A percentile compares a stretch with the other conserved stretches of the same genome.
These are phyloP conservation scores for Heliconius charithonia DNA, from an alignment of 2,888 invertebrate species.

Conservation along the genomic window DNA sequence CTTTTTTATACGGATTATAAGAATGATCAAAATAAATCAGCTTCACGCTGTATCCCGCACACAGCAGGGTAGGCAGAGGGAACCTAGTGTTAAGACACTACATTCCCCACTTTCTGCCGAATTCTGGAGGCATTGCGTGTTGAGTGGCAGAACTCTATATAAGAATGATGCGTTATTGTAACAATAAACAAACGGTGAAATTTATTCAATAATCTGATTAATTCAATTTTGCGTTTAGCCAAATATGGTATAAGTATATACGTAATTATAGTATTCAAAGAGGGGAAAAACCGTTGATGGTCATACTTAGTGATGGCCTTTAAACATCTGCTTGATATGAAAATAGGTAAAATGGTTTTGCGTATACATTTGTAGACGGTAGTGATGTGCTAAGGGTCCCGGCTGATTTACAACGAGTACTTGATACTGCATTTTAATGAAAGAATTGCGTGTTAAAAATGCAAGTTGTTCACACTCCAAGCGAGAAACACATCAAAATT, in stretches of 20 bases:
- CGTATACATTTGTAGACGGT: slow-evolving; percentile 59
- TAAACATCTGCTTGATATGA: slow-evolving; percentile 72
- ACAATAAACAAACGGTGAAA: slow-evolving; percentile 2
- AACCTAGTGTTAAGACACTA: no score
- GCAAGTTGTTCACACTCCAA: slow-evolving; percentile 35
- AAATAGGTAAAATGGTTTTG: slow-evolving; percentile 61
- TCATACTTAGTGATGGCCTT: slow-evolving; percentile 64
- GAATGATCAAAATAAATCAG: no score
- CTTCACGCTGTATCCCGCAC: no score
- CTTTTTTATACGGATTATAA: no score
- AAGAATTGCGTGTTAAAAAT: slow-evolving; percentile 44
- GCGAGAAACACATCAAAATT: slow-evolving; percentile 27
- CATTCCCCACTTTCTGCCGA: no score
- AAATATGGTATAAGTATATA: slow-evolving; percentile 50
- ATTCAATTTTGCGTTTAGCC: slow-evolving; percentile 47
- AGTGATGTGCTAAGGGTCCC: slow-evolving; percentile 56
- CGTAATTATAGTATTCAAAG: slow-evolving; percentile 70
- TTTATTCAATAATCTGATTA: slow-evolving; percentile 19
- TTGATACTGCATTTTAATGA: slow-evolving; percentile 35
- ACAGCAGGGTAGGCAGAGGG: no score
- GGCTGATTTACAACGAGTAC: slow-evolving; percentile 36
- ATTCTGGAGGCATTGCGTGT: no score
- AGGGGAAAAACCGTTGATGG: slow-evolving; percentile 62
- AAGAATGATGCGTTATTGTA: slow-evolving; percentile 9
- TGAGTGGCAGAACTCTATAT: no score